Conservation (phyloP, 2,113 vertebrate species). For the Carassius auratus region DNA sequence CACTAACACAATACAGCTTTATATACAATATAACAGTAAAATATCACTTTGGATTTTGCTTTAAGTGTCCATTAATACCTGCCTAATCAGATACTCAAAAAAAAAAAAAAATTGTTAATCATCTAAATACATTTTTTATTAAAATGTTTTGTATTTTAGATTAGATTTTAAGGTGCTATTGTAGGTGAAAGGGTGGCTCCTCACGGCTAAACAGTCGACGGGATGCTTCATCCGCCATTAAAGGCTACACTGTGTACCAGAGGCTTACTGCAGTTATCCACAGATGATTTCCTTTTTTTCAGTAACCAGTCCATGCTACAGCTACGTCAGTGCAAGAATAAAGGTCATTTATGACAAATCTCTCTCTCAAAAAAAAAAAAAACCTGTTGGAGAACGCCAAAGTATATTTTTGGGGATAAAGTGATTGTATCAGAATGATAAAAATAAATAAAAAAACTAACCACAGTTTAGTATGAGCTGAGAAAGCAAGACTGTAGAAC, state of each 20-base stretch:
- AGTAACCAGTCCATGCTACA: background rate
- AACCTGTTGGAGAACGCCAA: background rate
- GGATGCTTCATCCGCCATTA: background rate
- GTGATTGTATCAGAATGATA: background rate
- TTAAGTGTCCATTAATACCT: background rate
- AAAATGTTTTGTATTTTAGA: background rate
- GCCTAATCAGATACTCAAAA: background rate
- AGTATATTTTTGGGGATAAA: background rate
- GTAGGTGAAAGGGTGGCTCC: background rate
- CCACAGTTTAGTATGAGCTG: background rate
- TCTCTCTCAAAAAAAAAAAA: background rate
- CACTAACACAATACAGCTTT: background rate
- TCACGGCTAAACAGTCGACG: background rate
- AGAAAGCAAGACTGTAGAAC: background rate
- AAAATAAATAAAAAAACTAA: background rate
- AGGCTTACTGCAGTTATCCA: background rate
- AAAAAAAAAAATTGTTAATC: no score
- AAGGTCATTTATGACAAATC: background rate
- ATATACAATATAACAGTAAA: background rate
- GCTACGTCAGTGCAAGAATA: background rate
- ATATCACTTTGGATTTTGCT: background rate
- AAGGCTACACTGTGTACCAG: background rate
- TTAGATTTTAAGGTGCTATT: background rate
- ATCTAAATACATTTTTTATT: background rate
- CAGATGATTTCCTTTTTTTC: background rate